phyloP scores from a whole-genome alignment of 2,888 invertebrate species.

The Drosophila helvetica region DNA sequence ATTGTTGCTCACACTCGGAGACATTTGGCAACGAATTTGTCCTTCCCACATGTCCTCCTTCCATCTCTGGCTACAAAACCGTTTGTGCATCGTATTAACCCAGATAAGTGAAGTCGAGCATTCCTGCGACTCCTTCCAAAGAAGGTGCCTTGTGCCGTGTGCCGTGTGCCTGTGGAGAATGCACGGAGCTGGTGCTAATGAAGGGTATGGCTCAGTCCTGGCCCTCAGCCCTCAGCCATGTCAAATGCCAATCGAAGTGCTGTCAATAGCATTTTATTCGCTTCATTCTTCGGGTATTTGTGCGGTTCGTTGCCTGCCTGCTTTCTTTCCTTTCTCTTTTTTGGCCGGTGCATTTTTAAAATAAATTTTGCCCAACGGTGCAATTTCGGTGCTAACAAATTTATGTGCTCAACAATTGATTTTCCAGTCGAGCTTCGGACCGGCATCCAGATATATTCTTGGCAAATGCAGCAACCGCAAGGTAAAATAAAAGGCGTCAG shows the following conservation, averaged over 20 bases:
- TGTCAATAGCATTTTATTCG: slow-evolving; percentile 43
- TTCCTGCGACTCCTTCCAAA: not conserved
- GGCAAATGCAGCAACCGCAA: slow-evolving; percentile 46
- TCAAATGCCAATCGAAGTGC: slow-evolving; percentile 40
- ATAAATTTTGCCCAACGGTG: slow-evolving; percentile 76
- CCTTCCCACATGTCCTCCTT: slow-evolving; percentile 54
- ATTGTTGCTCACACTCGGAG: slow-evolving; percentile 41
- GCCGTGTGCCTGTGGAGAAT: not conserved
- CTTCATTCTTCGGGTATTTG: slow-evolving; percentile 12
- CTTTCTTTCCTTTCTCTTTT: slow-evolving; percentile 42
- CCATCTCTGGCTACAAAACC: slow-evolving; percentile 45
- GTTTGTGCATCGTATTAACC: slow-evolving; percentile 66
- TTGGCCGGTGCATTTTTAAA: slow-evolving; percentile 62
- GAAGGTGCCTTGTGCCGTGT: too few relatives aligned
- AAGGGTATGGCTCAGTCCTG: slow-evolving; percentile 5
- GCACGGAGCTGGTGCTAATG: slow-evolving; percentile 51
- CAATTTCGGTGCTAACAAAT: slow-evolving; percentile 74
- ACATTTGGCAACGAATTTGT: slow-evolving; percentile 38
- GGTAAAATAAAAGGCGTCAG: slow-evolving; percentile 53
- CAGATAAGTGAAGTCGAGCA: slow-evolving; percentile 49
- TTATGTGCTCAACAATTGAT: slow-evolving; percentile 77
- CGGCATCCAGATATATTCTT: not conserved
- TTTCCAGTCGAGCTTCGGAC: slow-evolving; percentile 68
- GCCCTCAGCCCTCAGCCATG: slow-evolving; percentile 27
- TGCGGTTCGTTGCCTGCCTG: slow-evolving; percentile 34